Base-by-base conservation (phyloP, 1,140 invertebrate genomes). In the Drosophila erecta region DNA sequence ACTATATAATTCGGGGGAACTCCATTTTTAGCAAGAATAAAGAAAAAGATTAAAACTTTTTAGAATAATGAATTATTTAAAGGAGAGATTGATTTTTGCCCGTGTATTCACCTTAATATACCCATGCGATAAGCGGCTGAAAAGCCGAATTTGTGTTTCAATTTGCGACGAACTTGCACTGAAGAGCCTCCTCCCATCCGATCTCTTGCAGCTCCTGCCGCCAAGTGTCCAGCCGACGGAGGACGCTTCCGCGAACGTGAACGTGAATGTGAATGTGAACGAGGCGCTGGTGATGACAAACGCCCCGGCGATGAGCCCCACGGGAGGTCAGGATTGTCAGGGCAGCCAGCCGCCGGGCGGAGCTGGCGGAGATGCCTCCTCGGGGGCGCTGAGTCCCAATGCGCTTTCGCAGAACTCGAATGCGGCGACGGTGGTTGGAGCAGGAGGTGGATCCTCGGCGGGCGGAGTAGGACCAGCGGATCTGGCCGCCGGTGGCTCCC, bases 301-400 rank as follows among this genome's bases (percentile, higher is more conserved):
- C 80, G 90, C 76, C 46, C 79, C 90, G 27, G 76, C 90, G 27
- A 69, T 83, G 33, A 91, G 90, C 86, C 90, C 90, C 24, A 47
- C 87, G 79, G 86, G 84, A 51, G 90, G 90, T 80, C 66, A 55
- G 57, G 89, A 91, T 53, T 90, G 89, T 49, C 89, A 90, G 60
- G 40, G 59, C 17, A 80, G 73, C 44, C 79, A 76, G 20, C 66
- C 66, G 40, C 30, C 77, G 1, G 22, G 43, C 17, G 79, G 51
- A 6, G 58, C 40, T 20, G 60, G 51, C 46, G 64, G 94, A 49
- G 77, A 79, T 69, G 87, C 59, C 43, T 94, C 94, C 54, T 93
- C 94, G 59, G 94, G 94, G 27, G 95, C 96, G n/a, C 93, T 96
- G 15, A 96, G 95, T 69, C 95, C 96, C 2, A 96, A 95, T 24